Evolutionary conservation across 2,888 invertebrate genomes (phyloP), one percentile per base, ranked within the genome.

Genomic region (Agrochola macilenta): DNA sequence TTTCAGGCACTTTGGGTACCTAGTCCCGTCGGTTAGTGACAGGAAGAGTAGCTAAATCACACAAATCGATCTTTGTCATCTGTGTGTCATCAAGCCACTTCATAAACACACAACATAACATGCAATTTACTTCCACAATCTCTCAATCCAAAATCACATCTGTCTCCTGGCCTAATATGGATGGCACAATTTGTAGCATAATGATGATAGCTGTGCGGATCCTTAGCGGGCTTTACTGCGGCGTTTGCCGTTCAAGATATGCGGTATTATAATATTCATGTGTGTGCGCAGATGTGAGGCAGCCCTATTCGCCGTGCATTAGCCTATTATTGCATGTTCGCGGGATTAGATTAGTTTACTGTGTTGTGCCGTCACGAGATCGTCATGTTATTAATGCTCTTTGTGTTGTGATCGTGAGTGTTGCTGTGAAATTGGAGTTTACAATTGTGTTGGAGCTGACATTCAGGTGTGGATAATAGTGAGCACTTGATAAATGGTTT

Each of bases 161-260:
- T 74, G 69, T 69, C 88, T 89, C 88, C 83, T 64, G 20, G 68
- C 14, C 87, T 86, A 81, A 78, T 88, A 85, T 89, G 84, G 82
- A 90, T 88, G 87, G 79, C 82, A 88, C 90, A 90, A 90, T 92
- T 91, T 90, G 92, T 89, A 85, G 78, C 80, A 81, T 92, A 92
- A 92, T 90, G 93, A 89, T 92, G 91, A 92, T 92, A 85, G 88
- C 88, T 66, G 73, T 79, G 82, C 76, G 87, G 87, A 78, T 85
- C 90, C 86, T 90, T 87, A 89, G 86, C 85, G 79, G 35, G 86
- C 85, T 86, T 89, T 87, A 90, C 79, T 74, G 79, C 81, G 82
- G 74, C 76, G 84, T 86, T 86, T 86, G 84, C 80, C 69, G 79
- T 81, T 85, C 82, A 87, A 90, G 91, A 90, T 91, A 90, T 82